Evolutionary conservation across 2,113 vertebrate species (phyloP), one percentile per base, ranked within the genome.

Genomic region (Bombycilla garrulus): DNA sequence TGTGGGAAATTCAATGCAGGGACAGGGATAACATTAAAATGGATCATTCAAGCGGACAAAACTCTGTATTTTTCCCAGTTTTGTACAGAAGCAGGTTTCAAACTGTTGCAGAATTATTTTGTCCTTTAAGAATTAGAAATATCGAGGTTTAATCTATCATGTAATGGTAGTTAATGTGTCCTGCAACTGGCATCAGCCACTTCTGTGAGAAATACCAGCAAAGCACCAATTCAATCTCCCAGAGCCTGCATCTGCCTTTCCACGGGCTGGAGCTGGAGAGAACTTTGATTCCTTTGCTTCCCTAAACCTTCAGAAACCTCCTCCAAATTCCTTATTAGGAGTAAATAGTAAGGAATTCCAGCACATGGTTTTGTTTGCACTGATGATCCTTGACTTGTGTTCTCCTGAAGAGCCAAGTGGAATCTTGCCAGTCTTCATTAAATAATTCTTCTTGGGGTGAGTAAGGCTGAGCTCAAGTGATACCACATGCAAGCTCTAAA

Each of bases 381-480:
- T 6, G 29, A 11, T 42, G 85, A 35, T 79, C 78, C 64, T 71
- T 36, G 66, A 36, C 84, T 69, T 29, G 8, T 23, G 74, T n/a
- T 31, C 74, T 66, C 56, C 7, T 15, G 3, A 81, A 2, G 25
- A 62, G 51, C 90, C 79, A 3, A 23, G 35, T 35, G 74, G 71
- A 50, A 51, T 28, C 57, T 33, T 56, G 65, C 70, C 77, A 74
- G 16, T 16, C 38, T 81, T 87, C 61, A 50, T 92, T 45, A 85
- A 85, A 58, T 74, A 58, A 62, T 48, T 31, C 12, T 47, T 65
- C 73, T 57, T 61, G 0, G 56, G 38, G 31, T 4, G 73, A 81
- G 61, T 57, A 73, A 73, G 45, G 42, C 48, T 56, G 83, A 91
- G 84, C 85, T 84, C 78, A 18, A 94, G 73, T 79, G 85, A 61